phyloP scores from a whole-genome alignment of 2,888 invertebrate species.

The Caenorhabditis sp. region DNA sequence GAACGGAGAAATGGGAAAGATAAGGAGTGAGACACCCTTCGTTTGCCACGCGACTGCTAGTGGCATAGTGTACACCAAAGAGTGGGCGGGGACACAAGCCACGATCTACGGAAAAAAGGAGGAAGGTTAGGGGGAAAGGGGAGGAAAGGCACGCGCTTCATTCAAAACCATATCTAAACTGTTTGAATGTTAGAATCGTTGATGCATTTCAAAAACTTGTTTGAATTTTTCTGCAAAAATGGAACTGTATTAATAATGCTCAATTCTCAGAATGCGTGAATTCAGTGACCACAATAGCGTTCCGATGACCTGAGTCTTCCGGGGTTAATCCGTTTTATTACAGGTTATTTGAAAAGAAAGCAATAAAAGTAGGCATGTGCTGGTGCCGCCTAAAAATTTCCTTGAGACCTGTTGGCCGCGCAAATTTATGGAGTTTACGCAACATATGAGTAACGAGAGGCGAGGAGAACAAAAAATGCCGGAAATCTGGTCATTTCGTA shows the following conservation, averaged over 20 bases:
- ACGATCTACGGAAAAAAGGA: not conserved
- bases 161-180: too few relatives aligned
- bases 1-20: constrained; percentile 10
- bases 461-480: constrained; percentile 48
- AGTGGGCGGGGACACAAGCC: constrained; percentile 20
- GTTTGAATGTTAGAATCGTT: too few relatives aligned
- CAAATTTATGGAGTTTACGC: constrained; percentile 40
- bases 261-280: not conserved
- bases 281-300: not conserved
- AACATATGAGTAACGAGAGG: constrained; percentile 35
- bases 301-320: not conserved
- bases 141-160: too few relatives aligned
- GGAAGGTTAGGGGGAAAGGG: not conserved
- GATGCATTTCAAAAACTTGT: too few relatives aligned
- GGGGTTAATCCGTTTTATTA: constrained; percentile 56
- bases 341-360: constrained; percentile 42
- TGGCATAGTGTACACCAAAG: constrained; percentile 46
- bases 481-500: constrained; percentile 56
- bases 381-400: constrained; percentile 16
- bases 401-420: not conserved
- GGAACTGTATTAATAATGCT: not conserved
- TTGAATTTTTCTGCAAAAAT: not conserved
- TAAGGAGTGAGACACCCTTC: constrained; percentile 23
- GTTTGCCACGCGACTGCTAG: constrained; percentile 22
- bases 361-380: constrained; percentile 8